Evolutionary conservation across 92 coral and sea anemone species (phyloP).

Genomic region (Phenganax subtilis): DNA sequence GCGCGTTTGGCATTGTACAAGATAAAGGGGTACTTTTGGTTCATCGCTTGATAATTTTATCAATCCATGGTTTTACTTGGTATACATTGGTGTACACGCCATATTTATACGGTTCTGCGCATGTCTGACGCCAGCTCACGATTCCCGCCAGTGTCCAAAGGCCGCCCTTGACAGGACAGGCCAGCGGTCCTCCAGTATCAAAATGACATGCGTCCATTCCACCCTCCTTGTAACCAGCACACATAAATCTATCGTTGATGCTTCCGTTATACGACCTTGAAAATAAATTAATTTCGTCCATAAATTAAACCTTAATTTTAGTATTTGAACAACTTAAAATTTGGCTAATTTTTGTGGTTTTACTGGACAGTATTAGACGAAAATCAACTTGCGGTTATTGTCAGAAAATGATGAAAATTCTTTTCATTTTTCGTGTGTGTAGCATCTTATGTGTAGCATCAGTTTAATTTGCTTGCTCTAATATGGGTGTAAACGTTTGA

Average conservation of each 20-base stretch:
- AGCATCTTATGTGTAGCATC: no score
- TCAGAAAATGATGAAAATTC: background rate
- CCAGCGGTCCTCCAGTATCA: conserved; percentile 98
- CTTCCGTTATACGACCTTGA: conserved; percentile 79
- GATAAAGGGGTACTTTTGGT: background rate
- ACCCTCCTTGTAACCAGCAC: conserved; percentile 99
- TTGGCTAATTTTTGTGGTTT: no score
- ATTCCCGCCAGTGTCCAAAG: conserved; percentile 92
- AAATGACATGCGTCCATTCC: conserved; percentile 88
- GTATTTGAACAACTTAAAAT: no score
- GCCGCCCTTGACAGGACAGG: conserved; percentile 63
- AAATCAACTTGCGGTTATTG: no score
- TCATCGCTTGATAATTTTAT: conserved; percentile 26
- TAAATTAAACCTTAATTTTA: no score
- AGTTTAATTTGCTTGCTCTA: no score
- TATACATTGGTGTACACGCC: conserved; percentile 93
- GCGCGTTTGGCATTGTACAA: conserved; percentile 15
- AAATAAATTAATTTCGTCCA: background rate
- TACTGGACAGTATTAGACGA: no score
- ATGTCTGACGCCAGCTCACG: conserved; percentile 88
- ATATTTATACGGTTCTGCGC: conserved; percentile 86
- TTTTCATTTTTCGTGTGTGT: no score
- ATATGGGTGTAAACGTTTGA: no score
- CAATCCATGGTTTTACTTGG: conserved; percentile 72
- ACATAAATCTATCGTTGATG: conserved; percentile 69